These are phyloP conservation scores for Lagria hirta DNA, from an alignment of 2,888 invertebrate genomes.

Conservation along the genomic window DNA sequence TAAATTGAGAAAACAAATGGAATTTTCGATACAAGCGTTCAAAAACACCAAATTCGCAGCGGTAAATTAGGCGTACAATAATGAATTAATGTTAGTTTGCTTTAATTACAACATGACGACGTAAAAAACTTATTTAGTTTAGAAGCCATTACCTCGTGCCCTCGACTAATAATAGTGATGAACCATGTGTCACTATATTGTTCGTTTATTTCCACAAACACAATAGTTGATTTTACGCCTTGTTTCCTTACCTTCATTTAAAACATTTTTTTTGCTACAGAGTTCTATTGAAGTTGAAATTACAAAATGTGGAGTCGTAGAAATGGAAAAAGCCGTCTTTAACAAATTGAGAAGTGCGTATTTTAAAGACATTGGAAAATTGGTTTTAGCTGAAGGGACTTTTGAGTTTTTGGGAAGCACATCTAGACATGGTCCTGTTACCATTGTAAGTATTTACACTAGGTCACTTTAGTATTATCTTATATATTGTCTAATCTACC, in stretches of 20 bases:
- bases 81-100: no score
- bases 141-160: conserved; percentile 2
- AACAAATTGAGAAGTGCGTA: conserved; percentile 65
- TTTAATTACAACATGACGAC: no score
- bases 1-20: no score
- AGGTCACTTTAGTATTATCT: no score
- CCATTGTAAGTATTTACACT: conserved; percentile 48
- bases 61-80: no score
- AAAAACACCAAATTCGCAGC: no score
- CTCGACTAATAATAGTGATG: conserved; percentile 12
- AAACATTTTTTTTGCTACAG: conserved; percentile 40
- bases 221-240: conserved; percentile 12
- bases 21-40: no score
- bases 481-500: no score
- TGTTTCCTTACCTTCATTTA: conserved; percentile 36
- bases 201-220: conserved; percentile 5
- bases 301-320: conserved; percentile 60
- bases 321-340: conserved; percentile 65
- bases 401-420: conserved; percentile 63
- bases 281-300: conserved; percentile 66
- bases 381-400: conserved; percentile 62
- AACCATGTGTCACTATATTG: conserved; percentile 11
- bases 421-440: conserved; percentile 66
- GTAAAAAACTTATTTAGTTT: not conserved
- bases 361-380: conserved; percentile 59